These are phyloP conservation scores for Aromia moschata DNA, from an alignment of 2,888 invertebrate genomes.

Conservation along the genomic window DNA sequence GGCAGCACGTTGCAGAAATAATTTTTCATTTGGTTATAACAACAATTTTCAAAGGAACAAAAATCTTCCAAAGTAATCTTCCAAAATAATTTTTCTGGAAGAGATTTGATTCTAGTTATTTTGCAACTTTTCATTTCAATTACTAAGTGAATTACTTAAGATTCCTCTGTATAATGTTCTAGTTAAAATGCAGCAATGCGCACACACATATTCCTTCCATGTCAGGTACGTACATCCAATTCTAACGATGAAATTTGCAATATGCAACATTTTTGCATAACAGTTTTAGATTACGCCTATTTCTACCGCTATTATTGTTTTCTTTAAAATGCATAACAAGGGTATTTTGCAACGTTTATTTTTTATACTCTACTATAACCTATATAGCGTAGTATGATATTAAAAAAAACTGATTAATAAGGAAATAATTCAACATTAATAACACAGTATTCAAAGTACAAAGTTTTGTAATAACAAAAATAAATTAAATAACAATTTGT, in stretches of 20 bases:
- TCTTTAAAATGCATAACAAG: conserved; percentile 14
- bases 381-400: conserved; percentile 28
- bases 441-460: conserved; percentile 41
- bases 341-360: conserved; percentile 31
- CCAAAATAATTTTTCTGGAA: no score
- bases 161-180: no score
- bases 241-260: not conserved
- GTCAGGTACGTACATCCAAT: not conserved
- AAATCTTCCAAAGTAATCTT: no score
- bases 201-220: no score
- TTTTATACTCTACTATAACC: conserved; percentile 34
- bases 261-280: conserved; percentile 3
- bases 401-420: conserved; percentile 40
- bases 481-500: conserved; percentile 33
- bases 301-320: conserved; percentile 19
- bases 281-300: not conserved
- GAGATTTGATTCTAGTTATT: no score
- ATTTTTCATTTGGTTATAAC: no score
- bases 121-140: no score
- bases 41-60: no score
- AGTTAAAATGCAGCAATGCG: no score
- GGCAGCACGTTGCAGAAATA: no score
- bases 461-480: conserved; percentile 34
- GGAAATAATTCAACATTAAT: conserved; percentile 34
- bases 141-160: no score